phyloP scores from a whole-genome alignment of 2,888 invertebrate genomes.

The Latrodectus hesperus region DNA sequence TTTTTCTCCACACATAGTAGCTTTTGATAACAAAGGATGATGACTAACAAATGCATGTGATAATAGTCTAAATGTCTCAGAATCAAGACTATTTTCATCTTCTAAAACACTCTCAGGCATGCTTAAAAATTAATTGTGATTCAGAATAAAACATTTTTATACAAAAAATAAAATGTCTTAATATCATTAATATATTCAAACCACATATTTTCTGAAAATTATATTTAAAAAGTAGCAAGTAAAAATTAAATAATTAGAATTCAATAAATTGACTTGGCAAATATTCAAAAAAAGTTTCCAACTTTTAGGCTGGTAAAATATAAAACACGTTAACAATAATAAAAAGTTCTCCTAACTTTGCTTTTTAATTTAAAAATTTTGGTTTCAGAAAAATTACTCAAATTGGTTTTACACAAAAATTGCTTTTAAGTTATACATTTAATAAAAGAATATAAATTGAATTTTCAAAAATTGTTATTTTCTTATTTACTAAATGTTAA shows the following conservation, averaged over 20 bases:
- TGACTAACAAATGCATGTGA: conserved; percentile 62
- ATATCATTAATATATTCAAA: too few species aligned
- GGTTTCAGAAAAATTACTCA: too few species aligned
- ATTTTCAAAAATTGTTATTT: too few species aligned
- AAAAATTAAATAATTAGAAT: background rate
- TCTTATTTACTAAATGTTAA: too few species aligned
- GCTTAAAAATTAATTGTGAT: conserved; percentile 19
- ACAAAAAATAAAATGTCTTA: too few species aligned
- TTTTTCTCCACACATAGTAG: conserved; percentile 42
- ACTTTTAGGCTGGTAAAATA: background rate
- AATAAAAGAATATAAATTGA: too few species aligned
- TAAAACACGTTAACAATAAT: background rate
- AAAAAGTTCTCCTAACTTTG: too few species aligned
- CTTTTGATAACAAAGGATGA: conserved; percentile 65
- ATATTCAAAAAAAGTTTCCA: background rate
- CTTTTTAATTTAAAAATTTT: too few species aligned
- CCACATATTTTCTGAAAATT: background rate
- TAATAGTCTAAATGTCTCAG: conserved; percentile 60
- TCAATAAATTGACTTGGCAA: background rate
- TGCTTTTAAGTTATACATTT: too few species aligned
- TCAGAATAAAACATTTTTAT: too few species aligned
- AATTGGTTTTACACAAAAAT: too few species aligned
- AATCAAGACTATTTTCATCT: conserved; percentile 14
- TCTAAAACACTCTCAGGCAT: conserved; percentile 24
- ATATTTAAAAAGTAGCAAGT: background rate